Conservation (phyloP, 2,797 vertebrate species). For the Discoglossus pictus region DNA sequence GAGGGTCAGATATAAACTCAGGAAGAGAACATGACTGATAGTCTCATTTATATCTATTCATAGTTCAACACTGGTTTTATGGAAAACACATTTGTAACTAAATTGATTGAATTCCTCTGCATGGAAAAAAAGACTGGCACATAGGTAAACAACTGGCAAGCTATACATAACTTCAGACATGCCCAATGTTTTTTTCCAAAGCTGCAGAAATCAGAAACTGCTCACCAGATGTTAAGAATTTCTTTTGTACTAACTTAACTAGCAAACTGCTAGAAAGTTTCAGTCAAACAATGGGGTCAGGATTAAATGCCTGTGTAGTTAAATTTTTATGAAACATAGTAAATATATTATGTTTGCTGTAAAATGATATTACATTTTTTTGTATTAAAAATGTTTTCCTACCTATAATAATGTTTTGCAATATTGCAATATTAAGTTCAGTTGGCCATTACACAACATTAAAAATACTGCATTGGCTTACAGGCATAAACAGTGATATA, state of each 20-base stretch:
- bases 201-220: constrained; percentile 73
- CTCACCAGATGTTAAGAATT: constrained; percentile 72
- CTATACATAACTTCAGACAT: constrained; percentile 67
- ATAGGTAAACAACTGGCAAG: constrained; percentile 74
- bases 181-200: constrained; percentile 65
- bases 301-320: constrained; percentile 72
- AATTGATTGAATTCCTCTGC: constrained; percentile 59
- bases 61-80: constrained; percentile 42
- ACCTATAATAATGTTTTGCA: background rate
- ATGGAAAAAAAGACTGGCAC: constrained; percentile 65
- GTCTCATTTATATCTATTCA: too few species aligned
- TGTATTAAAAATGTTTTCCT: constrained; percentile 59
- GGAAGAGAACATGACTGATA: background rate
- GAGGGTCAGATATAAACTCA: background rate
- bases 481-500: too few species aligned
- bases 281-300: constrained; percentile 61
- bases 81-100: constrained; percentile 65
- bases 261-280: constrained; percentile 73
- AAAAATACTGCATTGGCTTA: too few species aligned
- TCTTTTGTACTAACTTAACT: constrained; percentile 68
- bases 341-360: constrained; percentile 73
- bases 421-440: background rate
- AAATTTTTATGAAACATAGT: constrained; percentile 74
- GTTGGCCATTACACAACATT: background rate
- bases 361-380: constrained; percentile 75